Evolutionary conservation across 2,888 invertebrate genomes (phyloP).

Genomic region (Microchrysa polita): DNA sequence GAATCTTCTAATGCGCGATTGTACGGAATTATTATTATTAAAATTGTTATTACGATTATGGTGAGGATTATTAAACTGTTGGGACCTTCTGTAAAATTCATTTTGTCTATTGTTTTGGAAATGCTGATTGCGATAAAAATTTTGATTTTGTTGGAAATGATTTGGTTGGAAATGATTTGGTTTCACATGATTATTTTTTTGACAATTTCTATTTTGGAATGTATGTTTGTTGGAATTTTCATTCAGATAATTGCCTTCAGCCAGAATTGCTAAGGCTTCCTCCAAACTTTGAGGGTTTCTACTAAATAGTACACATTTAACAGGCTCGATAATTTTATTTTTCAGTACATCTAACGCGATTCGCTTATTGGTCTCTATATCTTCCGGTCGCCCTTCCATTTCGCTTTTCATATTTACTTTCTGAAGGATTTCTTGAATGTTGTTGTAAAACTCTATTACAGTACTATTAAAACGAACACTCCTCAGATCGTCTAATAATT

Average conservation of each 20-base stretch:
- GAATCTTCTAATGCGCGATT: not conserved
- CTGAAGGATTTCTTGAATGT: not conserved
- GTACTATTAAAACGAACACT: not conserved
- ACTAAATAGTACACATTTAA: slow-evolving; percentile 2
- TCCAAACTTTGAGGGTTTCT: slow-evolving; percentile 14
- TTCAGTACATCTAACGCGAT: not conserved
- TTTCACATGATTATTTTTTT: not conserved
- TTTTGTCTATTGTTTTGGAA: not conserved
- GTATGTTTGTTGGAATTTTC: no score
- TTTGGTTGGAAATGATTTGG: no score
- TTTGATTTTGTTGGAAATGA: no score
- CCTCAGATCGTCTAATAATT: slow-evolving; percentile 9
- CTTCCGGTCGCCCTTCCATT: not conserved
- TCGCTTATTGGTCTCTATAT: not conserved
- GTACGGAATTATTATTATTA: not conserved
- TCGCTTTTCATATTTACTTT: slow-evolving; percentile 7
- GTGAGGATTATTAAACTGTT: not conserved
- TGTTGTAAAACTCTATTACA: not conserved
- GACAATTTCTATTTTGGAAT: not conserved
- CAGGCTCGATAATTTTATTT: slow-evolving; percentile 15
- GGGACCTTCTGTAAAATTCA: no score
- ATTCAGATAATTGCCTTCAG: not conserved
- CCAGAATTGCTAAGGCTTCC: not conserved
- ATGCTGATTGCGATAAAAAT: no score
- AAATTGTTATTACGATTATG: not conserved